Conservation (phyloP, 2,113 vertebrate species). For the Cettia cetti region DNA sequence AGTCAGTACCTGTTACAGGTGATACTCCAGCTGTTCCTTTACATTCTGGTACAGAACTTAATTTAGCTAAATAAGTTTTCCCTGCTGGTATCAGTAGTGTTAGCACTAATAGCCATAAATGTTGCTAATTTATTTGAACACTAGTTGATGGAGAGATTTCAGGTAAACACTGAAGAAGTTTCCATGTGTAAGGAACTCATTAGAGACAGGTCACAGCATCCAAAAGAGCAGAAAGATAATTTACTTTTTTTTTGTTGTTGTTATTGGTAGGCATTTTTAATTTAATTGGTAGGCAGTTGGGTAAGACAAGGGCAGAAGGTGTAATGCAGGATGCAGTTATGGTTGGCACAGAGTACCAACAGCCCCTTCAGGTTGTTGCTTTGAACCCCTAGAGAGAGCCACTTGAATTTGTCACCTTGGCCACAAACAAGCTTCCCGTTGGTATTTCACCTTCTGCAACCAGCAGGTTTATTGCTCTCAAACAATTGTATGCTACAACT, state of each 20-base stretch:
- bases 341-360: neutral
- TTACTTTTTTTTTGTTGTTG: neutral
- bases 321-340: neutral
- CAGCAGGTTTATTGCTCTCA: neutral
- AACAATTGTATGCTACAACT: rapidly evolving
- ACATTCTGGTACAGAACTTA: neutral
- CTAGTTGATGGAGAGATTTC: neutral
- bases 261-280: neutral
- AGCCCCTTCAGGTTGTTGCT: neutral
- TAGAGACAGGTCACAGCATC: neutral
- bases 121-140: neutral
- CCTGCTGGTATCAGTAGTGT: neutral
- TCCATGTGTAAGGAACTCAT: neutral
- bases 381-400: neutral
- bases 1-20: neutral
- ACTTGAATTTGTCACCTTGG: neutral
- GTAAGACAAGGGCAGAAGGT: neutral
- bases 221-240: neutral
- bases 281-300: neutral
- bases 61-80: neutral
- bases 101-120: neutral
- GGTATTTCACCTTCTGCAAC: neutral
- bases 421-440: neutral
- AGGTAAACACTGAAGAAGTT: neutral
- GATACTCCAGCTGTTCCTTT: neutral